Evolutionary conservation across 2,888 invertebrate genomes (phyloP).

Genomic region (Lochmaea crataegi): DNA sequence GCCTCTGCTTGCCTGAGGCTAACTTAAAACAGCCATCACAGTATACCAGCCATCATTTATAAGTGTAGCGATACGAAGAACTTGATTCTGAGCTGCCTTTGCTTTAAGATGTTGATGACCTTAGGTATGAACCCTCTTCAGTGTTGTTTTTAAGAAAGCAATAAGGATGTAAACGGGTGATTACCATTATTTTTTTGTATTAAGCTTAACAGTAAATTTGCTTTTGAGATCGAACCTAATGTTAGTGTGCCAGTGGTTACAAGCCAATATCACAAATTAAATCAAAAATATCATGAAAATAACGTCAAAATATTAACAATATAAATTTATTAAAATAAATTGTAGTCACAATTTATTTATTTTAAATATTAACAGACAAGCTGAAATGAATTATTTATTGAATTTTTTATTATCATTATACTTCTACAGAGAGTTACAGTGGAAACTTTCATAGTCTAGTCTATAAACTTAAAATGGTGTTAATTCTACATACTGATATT

Average conservation of each 20-base stretch:
- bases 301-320: neutral
- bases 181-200: conserved; percentile 27
- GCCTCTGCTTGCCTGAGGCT: conserved; percentile 61
- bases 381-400: too few species aligned
- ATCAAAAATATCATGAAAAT: neutral
- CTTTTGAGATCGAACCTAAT: neutral
- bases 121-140: conserved; percentile 58
- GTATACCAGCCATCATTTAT: conserved; percentile 62
- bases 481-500: too few species aligned
- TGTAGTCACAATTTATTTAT: too few species aligned
- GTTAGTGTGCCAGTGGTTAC: conserved; percentile 3
- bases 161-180: conserved; percentile 44
- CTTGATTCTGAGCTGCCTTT: conserved; percentile 64
- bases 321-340: neutral
- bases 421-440: too few species aligned
- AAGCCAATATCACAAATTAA: neutral
- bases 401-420: too few species aligned
- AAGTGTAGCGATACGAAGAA: conserved; percentile 65
- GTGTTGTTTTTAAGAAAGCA: conserved; percentile 48
- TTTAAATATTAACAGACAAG: too few species aligned
- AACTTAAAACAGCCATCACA: conserved; percentile 58
- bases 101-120: conserved; percentile 65
- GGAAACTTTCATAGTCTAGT: too few species aligned
- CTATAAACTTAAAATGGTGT: too few species aligned
- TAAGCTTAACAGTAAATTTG: conserved; percentile 7